These are phyloP conservation scores for Amblyjoppa fuscipennis DNA, from an alignment of 2,888 invertebrate species.

Conservation along the genomic window DNA sequence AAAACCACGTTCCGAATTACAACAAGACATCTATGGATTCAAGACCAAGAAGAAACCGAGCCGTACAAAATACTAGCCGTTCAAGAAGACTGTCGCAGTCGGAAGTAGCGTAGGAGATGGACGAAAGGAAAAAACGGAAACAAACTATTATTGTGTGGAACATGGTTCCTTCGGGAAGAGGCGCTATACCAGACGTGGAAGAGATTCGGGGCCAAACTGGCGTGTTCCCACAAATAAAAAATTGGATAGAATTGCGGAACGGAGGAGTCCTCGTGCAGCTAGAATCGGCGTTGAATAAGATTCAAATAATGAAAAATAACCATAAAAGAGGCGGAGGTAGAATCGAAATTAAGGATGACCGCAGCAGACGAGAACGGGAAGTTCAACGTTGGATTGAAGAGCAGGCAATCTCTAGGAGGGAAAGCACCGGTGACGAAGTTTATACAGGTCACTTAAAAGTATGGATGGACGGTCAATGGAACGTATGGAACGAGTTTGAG, in stretches of 20 bases:
- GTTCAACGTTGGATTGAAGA: conserved; percentile 8
- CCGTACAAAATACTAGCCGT: neutral
- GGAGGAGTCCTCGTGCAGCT: neutral
- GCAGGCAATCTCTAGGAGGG: neutral
- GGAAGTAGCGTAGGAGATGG: neutral
- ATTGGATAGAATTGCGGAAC: neutral
- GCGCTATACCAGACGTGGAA: neutral
- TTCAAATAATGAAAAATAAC: neutral
- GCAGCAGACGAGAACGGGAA: conserved; percentile 12
- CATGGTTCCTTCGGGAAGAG: neutral
- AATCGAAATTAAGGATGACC: neutral
- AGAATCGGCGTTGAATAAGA: neutral
- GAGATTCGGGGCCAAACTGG: conserved; percentile 1
- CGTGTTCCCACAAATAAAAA: neutral
- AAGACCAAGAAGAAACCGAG: neutral
- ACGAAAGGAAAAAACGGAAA: neutral
- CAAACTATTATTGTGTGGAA: neutral
- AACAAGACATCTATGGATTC: neutral
- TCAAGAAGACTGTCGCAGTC: neutral
- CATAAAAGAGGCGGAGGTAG: neutral
- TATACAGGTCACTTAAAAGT: neutral
- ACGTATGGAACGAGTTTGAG: neutral
- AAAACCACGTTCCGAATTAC: neutral
- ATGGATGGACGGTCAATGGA: neutral
- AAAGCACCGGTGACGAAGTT: neutral